These are phyloP conservation scores for Andrena fulva DNA, from an alignment of 2,888 invertebrate species.

Conservation along the genomic window DNA sequence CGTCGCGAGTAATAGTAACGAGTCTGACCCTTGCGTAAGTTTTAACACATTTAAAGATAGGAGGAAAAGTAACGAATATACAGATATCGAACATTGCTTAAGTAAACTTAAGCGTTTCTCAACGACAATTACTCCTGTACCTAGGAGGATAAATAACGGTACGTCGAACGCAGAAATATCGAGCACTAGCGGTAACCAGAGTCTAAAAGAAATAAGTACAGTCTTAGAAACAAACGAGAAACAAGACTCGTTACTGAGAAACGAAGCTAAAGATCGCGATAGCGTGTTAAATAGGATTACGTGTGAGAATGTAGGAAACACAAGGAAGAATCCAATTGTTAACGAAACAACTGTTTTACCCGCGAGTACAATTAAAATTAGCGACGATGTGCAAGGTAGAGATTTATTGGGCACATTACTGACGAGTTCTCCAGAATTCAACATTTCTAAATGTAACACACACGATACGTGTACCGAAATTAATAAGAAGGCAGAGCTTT, in stretches of 20 bases:
- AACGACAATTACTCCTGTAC: not conserved
- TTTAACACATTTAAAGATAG: too few relatives aligned
- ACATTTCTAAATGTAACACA: too few relatives aligned
- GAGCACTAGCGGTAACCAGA: not conserved
- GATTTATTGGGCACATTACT: too few relatives aligned
- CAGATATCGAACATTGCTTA: not conserved
- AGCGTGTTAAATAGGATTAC: not conserved
- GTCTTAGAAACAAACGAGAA: not conserved
- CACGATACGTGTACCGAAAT: not conserved
- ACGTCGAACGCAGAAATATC: not conserved
- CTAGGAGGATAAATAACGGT: not conserved
- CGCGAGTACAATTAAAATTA: conserved; percentile 40
- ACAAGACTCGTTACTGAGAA: not conserved
- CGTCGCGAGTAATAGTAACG: too few relatives aligned
- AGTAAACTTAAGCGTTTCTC: not conserved
- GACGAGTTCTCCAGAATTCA: not conserved
- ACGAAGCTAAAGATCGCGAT: not conserved
- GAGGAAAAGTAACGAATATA: not conserved
- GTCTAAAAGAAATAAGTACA: not conserved
- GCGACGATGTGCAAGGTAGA: not conserved
- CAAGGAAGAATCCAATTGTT: conserved; percentile 49
- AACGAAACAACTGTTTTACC: conserved; percentile 57
- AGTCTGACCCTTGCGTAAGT: too few relatives aligned
- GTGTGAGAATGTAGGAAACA: not conserved
- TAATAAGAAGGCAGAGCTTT: not conserved